Percentiles rank a stretch among this genome's conserved stretches.
These are phyloP conservation scores for Nipponia nippon DNA, from an alignment of 2,113 vertebrate genomes.

Conservation along the genomic window DNA sequence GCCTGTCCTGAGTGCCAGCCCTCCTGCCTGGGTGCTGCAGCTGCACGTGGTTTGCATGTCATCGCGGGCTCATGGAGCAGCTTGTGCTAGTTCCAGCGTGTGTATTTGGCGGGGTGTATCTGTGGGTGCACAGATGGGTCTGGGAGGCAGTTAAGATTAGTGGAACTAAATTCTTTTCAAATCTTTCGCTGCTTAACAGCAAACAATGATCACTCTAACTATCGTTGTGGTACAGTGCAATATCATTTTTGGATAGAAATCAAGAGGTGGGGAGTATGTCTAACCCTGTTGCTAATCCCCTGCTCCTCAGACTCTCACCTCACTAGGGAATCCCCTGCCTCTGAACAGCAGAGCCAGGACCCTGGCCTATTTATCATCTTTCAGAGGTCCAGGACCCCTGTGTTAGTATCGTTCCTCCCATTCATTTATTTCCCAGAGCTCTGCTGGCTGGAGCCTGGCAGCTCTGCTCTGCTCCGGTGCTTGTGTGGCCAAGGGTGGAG, in stretches of 20 bases:
- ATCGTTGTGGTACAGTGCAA: background rate
- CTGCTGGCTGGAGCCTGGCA: background rate
- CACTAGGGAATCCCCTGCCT: background rate
- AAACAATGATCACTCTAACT: background rate
- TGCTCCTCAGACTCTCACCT: background rate
- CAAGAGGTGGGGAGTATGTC: background rate
- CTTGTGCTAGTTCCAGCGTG: background rate
- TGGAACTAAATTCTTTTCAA: background rate
- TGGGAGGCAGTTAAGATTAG: background rate
- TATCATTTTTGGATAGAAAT: background rate
- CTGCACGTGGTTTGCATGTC: background rate
- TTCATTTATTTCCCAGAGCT: background rate
- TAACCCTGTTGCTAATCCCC: background rate
- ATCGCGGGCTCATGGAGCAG: background rate
- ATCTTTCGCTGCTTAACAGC: background rate
- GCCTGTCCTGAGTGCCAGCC: background rate
- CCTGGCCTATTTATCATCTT: background rate
- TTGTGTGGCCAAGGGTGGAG: background rate
- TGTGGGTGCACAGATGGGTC: background rate
- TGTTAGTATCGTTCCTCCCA: background rate
- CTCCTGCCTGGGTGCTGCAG: background rate
- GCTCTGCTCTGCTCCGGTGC: background rate
- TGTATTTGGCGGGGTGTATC: background rate
- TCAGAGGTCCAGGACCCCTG: background rate
- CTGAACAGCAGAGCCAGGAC: background rate